These are phyloP conservation scores for Cinara cedri DNA, from an alignment of 2,888 invertebrate genomes.

Conservation along the genomic window DNA sequence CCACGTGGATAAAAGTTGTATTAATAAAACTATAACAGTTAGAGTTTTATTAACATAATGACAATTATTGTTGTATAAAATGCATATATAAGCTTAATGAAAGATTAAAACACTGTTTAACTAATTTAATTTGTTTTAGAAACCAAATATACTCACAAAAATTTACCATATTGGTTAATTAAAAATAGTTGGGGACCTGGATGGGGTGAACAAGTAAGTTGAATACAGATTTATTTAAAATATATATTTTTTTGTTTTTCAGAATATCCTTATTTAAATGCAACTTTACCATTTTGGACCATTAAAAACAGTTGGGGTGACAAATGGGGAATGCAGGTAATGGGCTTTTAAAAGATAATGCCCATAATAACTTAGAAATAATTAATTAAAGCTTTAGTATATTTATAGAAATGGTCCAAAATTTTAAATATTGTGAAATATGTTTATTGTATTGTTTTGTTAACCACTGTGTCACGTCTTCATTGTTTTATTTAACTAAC, in stretches of 20 bases:
- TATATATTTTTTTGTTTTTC: conserved; percentile 63
- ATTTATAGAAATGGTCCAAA: conserved; percentile 10
- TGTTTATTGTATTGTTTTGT: not conserved
- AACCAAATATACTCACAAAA: conserved; percentile 80
- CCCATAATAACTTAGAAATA: not conserved
- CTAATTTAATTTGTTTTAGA: conserved; percentile 66
- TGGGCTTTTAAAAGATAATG: conserved; percentile 22
- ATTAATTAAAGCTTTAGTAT: conserved; percentile 1
- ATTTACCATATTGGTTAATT: conserved; percentile 86
- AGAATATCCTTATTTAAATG: conserved; percentile 79
- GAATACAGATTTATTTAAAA: conserved; percentile 46
- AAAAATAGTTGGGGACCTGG: conserved; percentile 92
- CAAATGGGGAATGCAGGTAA: conserved; percentile 82
- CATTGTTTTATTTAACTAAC: too few relatives aligned
- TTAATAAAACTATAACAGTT: too few relatives aligned
- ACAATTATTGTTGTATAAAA: too few relatives aligned
- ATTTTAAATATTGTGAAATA: not conserved
- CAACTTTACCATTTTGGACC: conserved; percentile 84
- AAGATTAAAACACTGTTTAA: too few relatives aligned
- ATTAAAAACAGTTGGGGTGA: conserved; percentile 95
- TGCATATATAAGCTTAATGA: too few relatives aligned
- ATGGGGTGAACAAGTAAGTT: conserved; percentile 81
- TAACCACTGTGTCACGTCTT: not conserved
- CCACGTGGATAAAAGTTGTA: too few relatives aligned
- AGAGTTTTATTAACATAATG: too few relatives aligned